These are phyloP conservation scores for Euphysa ruthae DNA, from an alignment of 30 jellyfish, hydroid and myxozoan species.

Conservation along the genomic window DNA sequence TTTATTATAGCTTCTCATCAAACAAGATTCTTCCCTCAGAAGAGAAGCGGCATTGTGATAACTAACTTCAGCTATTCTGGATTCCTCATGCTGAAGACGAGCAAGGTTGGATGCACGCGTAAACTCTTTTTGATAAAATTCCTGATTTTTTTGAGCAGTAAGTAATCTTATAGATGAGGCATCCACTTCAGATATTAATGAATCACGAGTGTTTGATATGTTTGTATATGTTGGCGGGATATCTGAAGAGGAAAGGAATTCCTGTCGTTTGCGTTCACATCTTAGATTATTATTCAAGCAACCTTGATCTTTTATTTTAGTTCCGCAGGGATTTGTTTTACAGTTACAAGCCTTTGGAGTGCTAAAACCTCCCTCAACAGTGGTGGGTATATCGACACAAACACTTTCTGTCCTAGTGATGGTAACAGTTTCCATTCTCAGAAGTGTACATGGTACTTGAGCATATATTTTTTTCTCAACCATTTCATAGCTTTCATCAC, in stretches of 20 bases:
- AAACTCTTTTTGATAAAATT: not conserved
- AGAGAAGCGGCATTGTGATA: not conserved
- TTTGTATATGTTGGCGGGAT: constrained; percentile 10
- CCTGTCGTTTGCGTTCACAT: constrained; percentile 11
- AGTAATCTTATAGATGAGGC: not conserved
- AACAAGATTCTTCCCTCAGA: constrained; percentile 4
- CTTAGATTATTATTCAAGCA: constrained; percentile 10
- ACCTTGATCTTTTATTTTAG: constrained; percentile 11
- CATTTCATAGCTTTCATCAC: constrained; percentile 24
- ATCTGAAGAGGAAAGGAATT: not conserved
- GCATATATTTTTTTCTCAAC: not conserved
- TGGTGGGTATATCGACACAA: constrained; percentile 9
- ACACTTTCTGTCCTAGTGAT: constrained; percentile 1
- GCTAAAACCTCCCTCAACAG: constrained; percentile 18
- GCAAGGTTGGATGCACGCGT: not conserved
- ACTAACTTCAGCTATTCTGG: constrained; percentile 9
- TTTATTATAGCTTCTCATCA: not conserved
- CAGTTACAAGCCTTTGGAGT: constrained; percentile 32
- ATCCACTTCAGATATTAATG: no score
- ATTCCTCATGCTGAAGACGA: constrained; percentile 1
- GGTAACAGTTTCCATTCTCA: not conserved
- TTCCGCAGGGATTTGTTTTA: constrained; percentile 9
- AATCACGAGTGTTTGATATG: not conserved
- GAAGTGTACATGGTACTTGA: constrained; percentile 18
- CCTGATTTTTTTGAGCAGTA: not conserved